Conservation (phyloP, 2,113 vertebrate genomes). For the Syngnathus scovelli region DNA sequence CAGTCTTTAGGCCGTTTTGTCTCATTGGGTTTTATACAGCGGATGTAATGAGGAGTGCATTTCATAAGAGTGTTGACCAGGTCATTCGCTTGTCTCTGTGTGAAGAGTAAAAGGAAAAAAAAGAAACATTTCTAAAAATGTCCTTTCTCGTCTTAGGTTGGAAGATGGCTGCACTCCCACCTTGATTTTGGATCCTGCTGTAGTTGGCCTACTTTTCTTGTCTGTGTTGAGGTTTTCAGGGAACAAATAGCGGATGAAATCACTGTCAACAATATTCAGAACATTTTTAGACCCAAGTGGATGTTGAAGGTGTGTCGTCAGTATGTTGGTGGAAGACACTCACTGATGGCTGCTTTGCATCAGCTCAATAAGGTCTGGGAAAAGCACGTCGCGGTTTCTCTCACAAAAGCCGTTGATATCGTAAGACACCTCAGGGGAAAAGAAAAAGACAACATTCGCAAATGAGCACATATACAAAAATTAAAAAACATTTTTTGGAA, state of each 20-base stretch:
- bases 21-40: slow-evolving; percentile 97
- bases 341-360: slow-evolving; percentile 95
- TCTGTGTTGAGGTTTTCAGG: slow-evolving; percentile 89
- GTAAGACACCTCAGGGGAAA: slow-evolving; percentile 80
- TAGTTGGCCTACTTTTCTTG: slow-evolving; percentile 89
- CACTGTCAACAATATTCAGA: slow-evolving; percentile 51
- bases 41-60: slow-evolving; percentile 95
- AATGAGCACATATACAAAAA: no score
- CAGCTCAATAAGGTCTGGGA: slow-evolving; percentile 90
- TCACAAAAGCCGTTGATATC: slow-evolving; percentile 89
- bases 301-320: background rate
- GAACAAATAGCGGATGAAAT: slow-evolving; percentile 85
- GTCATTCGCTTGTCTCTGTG: slow-evolving; percentile 92
- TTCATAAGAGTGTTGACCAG: slow-evolving; percentile 92
- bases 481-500: background rate
- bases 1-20: slow-evolving; percentile 91
- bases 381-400: slow-evolving; percentile 90
- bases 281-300: background rate
- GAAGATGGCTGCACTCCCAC: slow-evolving; percentile 49
- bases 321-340: slow-evolving; percentile 54
- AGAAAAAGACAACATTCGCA: background rate
- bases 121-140: no score
- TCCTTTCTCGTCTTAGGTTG: no score
- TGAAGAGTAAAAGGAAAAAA: background rate
- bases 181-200: slow-evolving; percentile 90